Base-by-base conservation (phyloP, 2,113 vertebrate genomes). In the Jacana jacana region DNA sequence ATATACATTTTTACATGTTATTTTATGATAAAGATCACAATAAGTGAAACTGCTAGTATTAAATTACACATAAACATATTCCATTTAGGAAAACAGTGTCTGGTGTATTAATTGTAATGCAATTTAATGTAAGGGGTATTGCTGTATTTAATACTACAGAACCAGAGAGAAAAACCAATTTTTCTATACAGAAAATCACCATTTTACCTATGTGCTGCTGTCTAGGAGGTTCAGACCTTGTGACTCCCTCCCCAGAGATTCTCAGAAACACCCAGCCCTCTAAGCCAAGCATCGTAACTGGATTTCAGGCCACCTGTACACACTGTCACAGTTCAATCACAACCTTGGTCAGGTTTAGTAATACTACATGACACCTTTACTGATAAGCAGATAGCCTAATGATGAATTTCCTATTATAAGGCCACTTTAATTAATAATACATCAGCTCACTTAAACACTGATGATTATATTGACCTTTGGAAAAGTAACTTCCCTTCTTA, bases 131-230 rank as follows among this genome's bases (percentile, higher is more conserved):
- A 60, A 81, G 23, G 8, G 2, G 1, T 28, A 72, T 17, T 65
- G 11, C 13, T 86, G 7, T 23, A 69, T 77, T 65, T 81, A 77
- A 69, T n/a, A 23, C 10, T 64, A 18, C 20, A 64, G 58, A 86
- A 81, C 1, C 1, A 19, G 16, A 66, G 27, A 42, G 17, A 5
- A 72, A 44, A 89, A 51, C 10, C 12, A 72, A 86, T 9, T 8
- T 9, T 8, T 14, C 24, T 58, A 6, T 6, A n/a, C 4, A 37
- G 49, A 31, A 22, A 76, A 3, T 15, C 0, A 0, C 20, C 2
- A 2, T 75, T 81, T 42, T 6, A 31, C 11, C 18, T 44, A 24
- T 17, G 57, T 13, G 6, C 18, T 55, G 33, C 23, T 88, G 48
- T 42, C 33, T 13, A 49, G 10, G 37, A 54, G 27, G 33, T 19